phyloP scores from a whole-genome alignment of 2,888 invertebrate species.

The Eucera pruinosa region DNA sequence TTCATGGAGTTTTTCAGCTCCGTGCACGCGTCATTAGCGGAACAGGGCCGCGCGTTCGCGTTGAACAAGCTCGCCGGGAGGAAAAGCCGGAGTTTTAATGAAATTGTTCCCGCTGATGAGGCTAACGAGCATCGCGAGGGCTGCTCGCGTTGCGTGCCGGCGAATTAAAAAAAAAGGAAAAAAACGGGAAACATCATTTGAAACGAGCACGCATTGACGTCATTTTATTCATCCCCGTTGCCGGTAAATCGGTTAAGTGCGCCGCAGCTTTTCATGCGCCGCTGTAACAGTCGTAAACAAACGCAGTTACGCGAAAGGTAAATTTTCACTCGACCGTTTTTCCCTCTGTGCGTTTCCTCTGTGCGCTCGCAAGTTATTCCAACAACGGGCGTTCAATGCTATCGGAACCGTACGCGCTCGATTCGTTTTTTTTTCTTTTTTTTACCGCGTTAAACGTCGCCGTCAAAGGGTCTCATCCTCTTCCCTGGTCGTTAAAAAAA shows the following conservation, averaged over 20 bases:
- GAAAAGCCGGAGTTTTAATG: slow-evolving; percentile 61
- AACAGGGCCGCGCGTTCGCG: slow-evolving; percentile 25
- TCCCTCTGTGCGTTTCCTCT: background rate
- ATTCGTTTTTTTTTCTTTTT: no score
- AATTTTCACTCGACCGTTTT: background rate
- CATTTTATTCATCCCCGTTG: slow-evolving; percentile 43
- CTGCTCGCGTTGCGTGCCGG: slow-evolving; percentile 12
- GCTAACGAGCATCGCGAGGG: slow-evolving; percentile 60
- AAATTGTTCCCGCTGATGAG: slow-evolving; percentile 63
- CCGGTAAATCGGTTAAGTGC: slow-evolving; percentile 39
- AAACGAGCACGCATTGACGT: slow-evolving; percentile 50
- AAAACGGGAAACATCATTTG: slow-evolving; percentile 32
- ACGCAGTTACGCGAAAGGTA: slow-evolving; percentile 1
- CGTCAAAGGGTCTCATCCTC: no score
- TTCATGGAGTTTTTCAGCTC: slow-evolving; percentile 31
- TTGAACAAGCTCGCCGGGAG: slow-evolving; percentile 39
- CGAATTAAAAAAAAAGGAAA: slow-evolving; percentile 28
- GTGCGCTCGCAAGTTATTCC: no score
- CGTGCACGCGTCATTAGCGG: slow-evolving; percentile 54
- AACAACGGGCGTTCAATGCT: background rate
- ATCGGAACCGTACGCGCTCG: no score
- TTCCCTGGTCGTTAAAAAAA: no score
- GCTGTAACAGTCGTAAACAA: slow-evolving; percentile 34
- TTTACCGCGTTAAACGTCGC: no score
- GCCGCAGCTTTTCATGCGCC: slow-evolving; percentile 22